These are phyloP conservation scores for Lordiphosa mommai DNA, from an alignment of 1,140 invertebrate genomes.

Conservation along the genomic window DNA sequence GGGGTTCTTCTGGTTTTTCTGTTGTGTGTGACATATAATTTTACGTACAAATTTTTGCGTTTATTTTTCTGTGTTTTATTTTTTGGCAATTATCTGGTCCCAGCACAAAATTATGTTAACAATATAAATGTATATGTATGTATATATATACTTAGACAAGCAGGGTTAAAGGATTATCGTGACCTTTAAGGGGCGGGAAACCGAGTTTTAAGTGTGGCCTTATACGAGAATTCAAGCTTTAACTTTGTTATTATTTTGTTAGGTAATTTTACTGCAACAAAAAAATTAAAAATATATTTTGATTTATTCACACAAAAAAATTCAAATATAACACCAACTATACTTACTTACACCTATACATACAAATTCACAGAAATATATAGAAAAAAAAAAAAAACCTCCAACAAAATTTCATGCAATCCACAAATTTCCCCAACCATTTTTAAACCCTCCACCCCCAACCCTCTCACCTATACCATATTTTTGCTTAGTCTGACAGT, in stretches of 20 bases:
- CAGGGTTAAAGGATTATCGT: too few relatives aligned
- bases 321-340: too few relatives aligned
- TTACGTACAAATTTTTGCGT: slow-evolving; percentile 2
- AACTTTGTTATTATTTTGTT: too few relatives aligned
- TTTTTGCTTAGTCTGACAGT: slow-evolving; percentile 62
- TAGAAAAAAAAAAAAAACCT: slow-evolving; percentile 16
- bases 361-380: slow-evolving; percentile 34
- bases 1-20: slow-evolving; percentile 41
- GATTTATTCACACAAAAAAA: too few relatives aligned
- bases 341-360: slow-evolving; percentile 10
- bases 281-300: too few relatives aligned
- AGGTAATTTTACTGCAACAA: too few relatives aligned
- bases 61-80: slow-evolving; percentile 25
- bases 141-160: slow-evolving; percentile 23
- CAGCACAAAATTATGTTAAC: slow-evolving; percentile 62
- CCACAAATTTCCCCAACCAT: slow-evolving; percentile 33
- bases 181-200: too few relatives aligned
- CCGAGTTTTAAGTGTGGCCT: too few relatives aligned
- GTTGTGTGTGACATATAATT: slow-evolving; percentile 1
- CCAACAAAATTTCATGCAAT: slow-evolving; percentile 58
- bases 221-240: neutral
- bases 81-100: slow-evolving; percentile 40
- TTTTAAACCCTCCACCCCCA: slow-evolving; percentile 5
- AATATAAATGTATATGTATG: slow-evolving; percentile 40
- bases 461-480: slow-evolving; percentile 24